Percentiles rank a stretch among this genome's conserved stretches.
phyloP scores from a whole-genome alignment of 2,888 invertebrate genomes.

The Nomada ferruginata region DNA sequence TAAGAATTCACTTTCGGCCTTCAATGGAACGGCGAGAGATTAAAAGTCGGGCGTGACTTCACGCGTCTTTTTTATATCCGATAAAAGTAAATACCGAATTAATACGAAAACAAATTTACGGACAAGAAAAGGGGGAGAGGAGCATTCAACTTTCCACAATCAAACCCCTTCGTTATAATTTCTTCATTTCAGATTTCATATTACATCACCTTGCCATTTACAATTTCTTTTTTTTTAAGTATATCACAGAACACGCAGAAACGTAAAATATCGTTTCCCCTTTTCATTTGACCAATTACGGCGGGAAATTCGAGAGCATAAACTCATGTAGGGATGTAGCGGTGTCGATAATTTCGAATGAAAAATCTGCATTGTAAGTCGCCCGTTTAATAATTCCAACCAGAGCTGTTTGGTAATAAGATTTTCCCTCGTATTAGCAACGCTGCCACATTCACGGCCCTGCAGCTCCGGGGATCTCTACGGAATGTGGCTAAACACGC shows the following conservation, averaged over 20 bases:
- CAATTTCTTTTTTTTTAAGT: too few species aligned
- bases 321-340: too few species aligned
- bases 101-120: too few species aligned
- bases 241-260: background rate
- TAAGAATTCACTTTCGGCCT: background rate
- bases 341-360: background rate
- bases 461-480: background rate
- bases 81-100: too few species aligned
- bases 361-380: slow-evolving; percentile 36
- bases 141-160: too few species aligned
- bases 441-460: slow-evolving; percentile 4
- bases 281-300: too few species aligned
- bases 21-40: background rate
- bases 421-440: slow-evolving; percentile 19
- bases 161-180: too few species aligned
- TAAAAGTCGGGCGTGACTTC: background rate
- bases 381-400: slow-evolving; percentile 20
- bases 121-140: too few species aligned
- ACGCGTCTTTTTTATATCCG: too few species aligned
- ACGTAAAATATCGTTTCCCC: background rate
- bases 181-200: too few species aligned
- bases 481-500: slow-evolving; percentile 46
- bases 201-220: too few species aligned
- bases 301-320: too few species aligned
- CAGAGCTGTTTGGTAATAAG: slow-evolving; percentile 29